phyloP scores from a whole-genome alignment of 2,888 invertebrate genomes.

The Zygothrica quintamaculata region DNA sequence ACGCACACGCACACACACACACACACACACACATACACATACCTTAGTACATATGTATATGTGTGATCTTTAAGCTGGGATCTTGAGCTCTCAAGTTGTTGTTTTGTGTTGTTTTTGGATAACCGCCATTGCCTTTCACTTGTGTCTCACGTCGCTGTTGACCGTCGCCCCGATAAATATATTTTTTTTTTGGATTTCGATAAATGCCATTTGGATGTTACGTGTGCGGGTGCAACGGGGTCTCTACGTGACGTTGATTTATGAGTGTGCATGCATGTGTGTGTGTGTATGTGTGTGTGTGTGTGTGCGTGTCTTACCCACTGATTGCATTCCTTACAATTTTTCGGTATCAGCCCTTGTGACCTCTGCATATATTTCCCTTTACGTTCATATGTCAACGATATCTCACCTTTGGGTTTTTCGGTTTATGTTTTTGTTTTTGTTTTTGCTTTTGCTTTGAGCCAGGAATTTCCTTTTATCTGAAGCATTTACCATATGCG shows the following conservation, averaged over 20 bases:
- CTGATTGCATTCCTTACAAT: constrained; percentile 36
- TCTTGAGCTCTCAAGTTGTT: constrained; percentile 30
- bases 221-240: constrained; percentile 41
- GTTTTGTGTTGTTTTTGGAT: no score
- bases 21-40: no score
- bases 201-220: constrained; percentile 33
- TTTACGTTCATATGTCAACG: background rate
- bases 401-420: constrained; percentile 5
- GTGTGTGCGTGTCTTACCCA: constrained; percentile 6
- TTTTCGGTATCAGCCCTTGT: constrained; percentile 15
- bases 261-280: constrained; percentile 32
- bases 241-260: constrained; percentile 56
- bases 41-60: no score
- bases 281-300: constrained; percentile 8
- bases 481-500: background rate
- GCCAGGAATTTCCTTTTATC: constrained; percentile 1
- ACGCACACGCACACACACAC: constrained; percentile 1
- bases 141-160: constrained; percentile 32
- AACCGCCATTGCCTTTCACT: constrained; percentile 33
- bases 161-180: constrained; percentile 34
- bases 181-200: no score
- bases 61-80: background rate
- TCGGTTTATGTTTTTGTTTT: background rate
- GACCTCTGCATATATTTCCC: background rate
- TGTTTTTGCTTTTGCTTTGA: constrained; percentile 1